These are phyloP conservation scores for Caenorhabditis remanei DNA, from an alignment of 1,140 invertebrate species.

Conservation along the genomic window DNA sequence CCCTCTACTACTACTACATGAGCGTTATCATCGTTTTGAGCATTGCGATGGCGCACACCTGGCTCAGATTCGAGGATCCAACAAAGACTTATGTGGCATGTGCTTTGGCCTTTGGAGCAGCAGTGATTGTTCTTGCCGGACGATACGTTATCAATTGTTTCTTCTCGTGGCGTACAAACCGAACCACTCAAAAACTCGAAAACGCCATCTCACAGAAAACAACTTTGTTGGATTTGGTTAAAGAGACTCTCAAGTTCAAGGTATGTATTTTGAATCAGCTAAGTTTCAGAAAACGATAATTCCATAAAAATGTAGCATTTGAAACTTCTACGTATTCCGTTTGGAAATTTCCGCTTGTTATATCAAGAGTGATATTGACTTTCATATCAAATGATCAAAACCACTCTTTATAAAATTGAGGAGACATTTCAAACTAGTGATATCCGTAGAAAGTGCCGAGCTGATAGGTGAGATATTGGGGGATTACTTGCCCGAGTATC, in stretches of 20 bases:
- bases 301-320: no score
- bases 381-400: no score
- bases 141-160: slow-evolving; percentile 32
- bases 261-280: not conserved
- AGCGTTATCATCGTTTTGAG: not conserved
- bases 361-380: no score
- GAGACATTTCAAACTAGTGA: not conserved
- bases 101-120: not conserved
- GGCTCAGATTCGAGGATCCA: slow-evolving; percentile 32
- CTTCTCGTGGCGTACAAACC: slow-evolving; percentile 28
- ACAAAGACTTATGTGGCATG: slow-evolving; percentile 27
- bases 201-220: slow-evolving; percentile 26
- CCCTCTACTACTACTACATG: slow-evolving; percentile 37
- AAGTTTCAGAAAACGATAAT: not conserved
- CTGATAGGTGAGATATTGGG: no score
- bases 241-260: slow-evolving; percentile 45
- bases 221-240: slow-evolving; percentile 19
- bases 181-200: slow-evolving; percentile 6
- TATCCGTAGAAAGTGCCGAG: no score
- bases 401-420: no score
- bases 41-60: slow-evolving; percentile 41
- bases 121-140: slow-evolving; percentile 15
- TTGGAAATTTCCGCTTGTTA: no score
- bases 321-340: no score
- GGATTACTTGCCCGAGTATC: no score